phyloP scores from a whole-genome alignment of 2,888 invertebrate species.

The Melipona bicolor region DNA sequence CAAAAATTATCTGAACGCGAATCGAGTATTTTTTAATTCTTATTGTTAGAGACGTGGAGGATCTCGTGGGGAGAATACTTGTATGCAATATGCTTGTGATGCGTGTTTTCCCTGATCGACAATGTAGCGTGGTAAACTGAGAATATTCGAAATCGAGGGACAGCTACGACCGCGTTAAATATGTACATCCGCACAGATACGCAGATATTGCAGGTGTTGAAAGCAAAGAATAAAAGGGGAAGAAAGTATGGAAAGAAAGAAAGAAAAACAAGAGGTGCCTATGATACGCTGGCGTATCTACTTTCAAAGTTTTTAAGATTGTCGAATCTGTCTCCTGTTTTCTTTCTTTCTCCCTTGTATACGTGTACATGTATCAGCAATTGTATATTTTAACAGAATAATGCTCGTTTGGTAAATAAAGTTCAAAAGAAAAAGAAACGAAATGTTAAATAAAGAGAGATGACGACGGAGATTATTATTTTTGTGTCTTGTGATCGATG shows the following conservation, averaged over 20 bases:
- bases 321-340: slow-evolving; percentile 24
- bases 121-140: background rate
- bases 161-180: background rate
- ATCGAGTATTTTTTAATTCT: background rate
- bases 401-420: slow-evolving; percentile 53
- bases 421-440: slow-evolving; percentile 14
- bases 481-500: background rate
- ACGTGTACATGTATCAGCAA: slow-evolving; percentile 28
- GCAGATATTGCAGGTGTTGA: background rate
- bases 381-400: slow-evolving; percentile 36
- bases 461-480: background rate
- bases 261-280: background rate
- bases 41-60: background rate
- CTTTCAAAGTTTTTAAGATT: slow-evolving; percentile 28
- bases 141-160: background rate
- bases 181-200: slow-evolving; percentile 1
- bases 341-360: slow-evolving; percentile 7
- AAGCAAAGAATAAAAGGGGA: too few relatives aligned
- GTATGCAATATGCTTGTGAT: background rate
- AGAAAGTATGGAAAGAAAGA: background rate
- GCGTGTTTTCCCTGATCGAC: background rate
- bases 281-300: slow-evolving; percentile 57
- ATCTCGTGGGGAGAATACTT: background rate
- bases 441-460: background rate
- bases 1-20: background rate